Base-by-base conservation (phyloP, 2,797 vertebrate genomes). In the Parauchenoglanis punctatus region DNA sequence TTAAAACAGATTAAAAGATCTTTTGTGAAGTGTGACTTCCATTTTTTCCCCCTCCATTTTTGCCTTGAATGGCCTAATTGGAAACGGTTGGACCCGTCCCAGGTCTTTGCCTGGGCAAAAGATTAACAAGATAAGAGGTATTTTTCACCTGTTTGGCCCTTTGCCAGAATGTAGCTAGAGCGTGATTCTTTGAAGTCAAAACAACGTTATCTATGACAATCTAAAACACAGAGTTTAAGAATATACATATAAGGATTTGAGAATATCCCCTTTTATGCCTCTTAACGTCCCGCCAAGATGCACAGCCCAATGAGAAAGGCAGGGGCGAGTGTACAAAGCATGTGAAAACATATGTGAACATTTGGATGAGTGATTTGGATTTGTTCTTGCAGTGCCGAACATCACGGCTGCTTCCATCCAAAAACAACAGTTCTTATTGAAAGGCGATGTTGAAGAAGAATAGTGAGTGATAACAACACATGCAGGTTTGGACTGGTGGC, bases 111-210 rank as follows among this genome's bases (percentile, higher is more conserved):
- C 77, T 83, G 61, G 58, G 77, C 52, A 73, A 81, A 44, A 78
- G 70, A 88, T 85, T 58, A 88, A 86, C 87, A 68, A 83, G 86
- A 91, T 91, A 87, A 52, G 56, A 89, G 88, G 90, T 92, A 92
- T 91, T 91, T 91, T 89, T 4, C 54, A 80, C 68, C 25, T 54
- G n/a, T 15, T 84, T 49, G 28, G 28, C 81, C 83, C 56, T 23
- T 72, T 63, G 18, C 77, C 76, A 84, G 68, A 86, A 65, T 81
- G 78, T 82, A 87, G 68, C 63, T 86, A 61, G 44, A 90, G 85
- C 84, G 17, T 87, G 82, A 85, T 81, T 52, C 65, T 85, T 72
- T 46, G 61, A 89, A 89, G 63, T 83, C 80, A 65, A 88, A 89
- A 75, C 65, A 76, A 58, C 17, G 46, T 72, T 91, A 91, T 91